Evolutionary conservation across 2,888 invertebrate species (phyloP), one percentile per base, ranked within the genome.

Genomic region (Drosophila hamatofila): DNA sequence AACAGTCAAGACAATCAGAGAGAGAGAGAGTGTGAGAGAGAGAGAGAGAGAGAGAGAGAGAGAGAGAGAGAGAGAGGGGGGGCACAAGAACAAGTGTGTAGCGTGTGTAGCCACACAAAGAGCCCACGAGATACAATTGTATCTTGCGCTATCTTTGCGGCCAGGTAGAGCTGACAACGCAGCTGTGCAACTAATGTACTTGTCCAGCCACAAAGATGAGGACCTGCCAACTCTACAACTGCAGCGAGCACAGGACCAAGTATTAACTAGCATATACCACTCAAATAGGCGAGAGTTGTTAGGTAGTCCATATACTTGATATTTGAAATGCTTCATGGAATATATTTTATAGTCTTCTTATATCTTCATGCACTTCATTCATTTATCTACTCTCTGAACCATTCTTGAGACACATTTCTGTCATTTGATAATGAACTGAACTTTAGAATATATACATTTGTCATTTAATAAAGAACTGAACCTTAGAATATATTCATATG

Each of bases 141-240:
- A 83, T 87, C 83, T 82, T 46, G 60, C 42, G 63, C 64, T 71
- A 71, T 71, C 70, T 39, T 25, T 64, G 65, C 63, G 71, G 63
- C 62, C 87, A 83, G 84, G 87, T 79, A 75, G 68, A 69, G 59
- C 58, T 64, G 67, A 49, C 65, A 62, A 71, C 42, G 81, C 79
- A 79, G 64, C 80, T 81, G 80, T 80, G 80, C 66, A 86, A 81
- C 89, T 85, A 88, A 85, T 87, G 84, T 70, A 86, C 75, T 88
- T 81, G 80, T 44, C 54, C 48, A 41, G 44, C 55, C 74, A 44
- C 56, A 41, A 21, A 39, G 33, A 21, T 27, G 27, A 30, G n/a
- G 33, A 51, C 44, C 46, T 35, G 23, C 51, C 33, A 52, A 9
- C 51, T 35, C 49, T 30, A 12, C 2, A n/a, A 44, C 11, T 51